A percentile compares a stretch with the other conserved stretches of the same genome.
Evolutionary conservation across 2,888 invertebrate species (phyloP).

Genomic region (Macrophya alboannulata): DNA sequence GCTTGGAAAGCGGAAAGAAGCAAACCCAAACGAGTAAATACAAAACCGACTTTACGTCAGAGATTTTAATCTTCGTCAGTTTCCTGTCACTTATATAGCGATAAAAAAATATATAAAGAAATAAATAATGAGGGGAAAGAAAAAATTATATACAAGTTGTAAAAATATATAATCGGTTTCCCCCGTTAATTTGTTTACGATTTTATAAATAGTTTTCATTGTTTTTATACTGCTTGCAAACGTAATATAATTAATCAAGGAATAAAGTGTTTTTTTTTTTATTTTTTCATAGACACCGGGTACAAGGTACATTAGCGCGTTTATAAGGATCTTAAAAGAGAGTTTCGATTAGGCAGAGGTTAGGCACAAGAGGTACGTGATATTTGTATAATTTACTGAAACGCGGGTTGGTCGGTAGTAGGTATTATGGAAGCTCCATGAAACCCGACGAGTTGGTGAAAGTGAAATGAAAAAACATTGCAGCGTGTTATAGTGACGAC

Average conservation of each 20-base stretch:
- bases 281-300: background rate
- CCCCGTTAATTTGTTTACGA: background rate
- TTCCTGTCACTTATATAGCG: background rate
- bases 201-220: background rate
- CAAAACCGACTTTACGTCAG: background rate
- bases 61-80: background rate
- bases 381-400: slow-evolving; percentile 6
- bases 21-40: background rate
- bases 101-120: background rate
- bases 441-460: slow-evolving; percentile 11
- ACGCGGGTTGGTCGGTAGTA: background rate
- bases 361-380: background rate
- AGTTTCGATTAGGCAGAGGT: background rate
- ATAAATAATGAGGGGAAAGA: background rate
- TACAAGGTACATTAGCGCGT: background rate
- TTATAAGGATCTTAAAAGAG: background rate
- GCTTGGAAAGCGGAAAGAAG: background rate
- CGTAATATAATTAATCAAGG: background rate
- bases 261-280: background rate
- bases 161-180: background rate
- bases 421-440: background rate
- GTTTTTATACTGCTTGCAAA: too few relatives aligned
- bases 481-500: background rate
- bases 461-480: slow-evolving; percentile 35
- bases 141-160: background rate